phyloP scores from a whole-genome alignment of 2,888 invertebrate genomes.

The Neoitamus cyanurus region DNA sequence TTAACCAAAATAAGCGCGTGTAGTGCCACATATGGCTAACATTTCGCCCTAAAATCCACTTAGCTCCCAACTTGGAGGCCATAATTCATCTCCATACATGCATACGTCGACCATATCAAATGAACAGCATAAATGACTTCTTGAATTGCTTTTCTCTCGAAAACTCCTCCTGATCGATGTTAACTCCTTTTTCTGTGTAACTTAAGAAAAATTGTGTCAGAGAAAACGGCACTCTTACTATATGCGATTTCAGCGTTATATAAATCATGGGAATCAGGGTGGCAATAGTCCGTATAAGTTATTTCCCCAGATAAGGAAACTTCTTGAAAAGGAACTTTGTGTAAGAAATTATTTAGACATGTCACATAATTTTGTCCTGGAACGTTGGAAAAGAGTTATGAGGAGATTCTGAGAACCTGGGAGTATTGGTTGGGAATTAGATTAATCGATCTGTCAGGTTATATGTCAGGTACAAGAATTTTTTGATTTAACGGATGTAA shows the following conservation, averaged over 20 bases:
- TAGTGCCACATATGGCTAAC: background rate
- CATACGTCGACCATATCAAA: background rate
- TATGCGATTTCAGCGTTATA: background rate
- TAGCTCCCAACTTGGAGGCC: background rate
- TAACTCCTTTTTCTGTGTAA: slow-evolving; percentile 18
- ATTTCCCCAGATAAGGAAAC: slow-evolving; percentile 1
- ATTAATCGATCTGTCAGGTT: background rate
- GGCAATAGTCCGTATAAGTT: background rate
- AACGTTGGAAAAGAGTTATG: background rate
- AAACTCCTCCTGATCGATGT: slow-evolving; percentile 26
- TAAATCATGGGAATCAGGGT: slow-evolving; percentile 3
- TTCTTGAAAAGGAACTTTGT: background rate
- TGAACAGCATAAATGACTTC: background rate
- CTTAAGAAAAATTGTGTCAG: slow-evolving; percentile 6
- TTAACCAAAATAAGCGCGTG: background rate
- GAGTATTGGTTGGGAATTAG: background rate
- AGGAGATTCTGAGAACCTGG: background rate
- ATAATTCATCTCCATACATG: slow-evolving; percentile 13
- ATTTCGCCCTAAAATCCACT: background rate
- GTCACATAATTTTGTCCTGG: background rate
- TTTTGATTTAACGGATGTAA: no score
- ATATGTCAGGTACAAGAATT: no score
- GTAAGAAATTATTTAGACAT: background rate
- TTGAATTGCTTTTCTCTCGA: background rate
- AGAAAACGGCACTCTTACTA: background rate